Evolutionary conservation across 2,888 invertebrate species (phyloP).

Genomic region (Drosophila rellima): DNA sequence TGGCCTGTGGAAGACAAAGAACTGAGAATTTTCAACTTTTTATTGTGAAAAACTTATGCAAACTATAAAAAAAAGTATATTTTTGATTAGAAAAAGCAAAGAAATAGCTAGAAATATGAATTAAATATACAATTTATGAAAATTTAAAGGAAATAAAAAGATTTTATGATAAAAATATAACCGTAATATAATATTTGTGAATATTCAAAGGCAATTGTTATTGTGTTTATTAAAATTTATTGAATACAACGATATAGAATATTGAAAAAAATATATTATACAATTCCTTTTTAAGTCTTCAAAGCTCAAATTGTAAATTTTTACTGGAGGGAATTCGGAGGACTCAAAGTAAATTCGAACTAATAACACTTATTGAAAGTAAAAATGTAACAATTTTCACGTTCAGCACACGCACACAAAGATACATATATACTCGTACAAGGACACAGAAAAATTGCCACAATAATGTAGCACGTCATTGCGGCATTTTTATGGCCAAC

Average conservation of each 20-base stretch:
- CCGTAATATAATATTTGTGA: too few species aligned
- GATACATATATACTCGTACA: not conserved
- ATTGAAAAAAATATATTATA: too few species aligned
- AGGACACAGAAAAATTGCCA: constrained; percentile 12
- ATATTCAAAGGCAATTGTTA: too few species aligned
- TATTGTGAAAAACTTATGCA: constrained; percentile 8
- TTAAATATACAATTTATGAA: not conserved
- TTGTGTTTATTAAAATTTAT: too few species aligned
- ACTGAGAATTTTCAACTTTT: constrained; percentile 21
- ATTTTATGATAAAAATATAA: too few species aligned
- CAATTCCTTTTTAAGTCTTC: too few species aligned
- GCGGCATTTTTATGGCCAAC: constrained; percentile 64
- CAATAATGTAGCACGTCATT: constrained; percentile 68
- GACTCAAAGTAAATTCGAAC: constrained; percentile 14
- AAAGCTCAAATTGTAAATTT: constrained; percentile 1
- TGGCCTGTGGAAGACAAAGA: constrained; percentile 32
- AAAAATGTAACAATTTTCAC: constrained; percentile 9
- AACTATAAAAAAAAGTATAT: constrained; percentile 5
- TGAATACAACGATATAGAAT: too few species aligned
- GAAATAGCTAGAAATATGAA: not conserved
- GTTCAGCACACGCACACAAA: not conserved
- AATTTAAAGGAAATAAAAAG: too few species aligned
- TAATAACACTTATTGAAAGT: constrained; percentile 21
- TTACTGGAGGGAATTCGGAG: not conserved
- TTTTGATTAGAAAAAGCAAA: not conserved